Percentiles rank a stretch among this genome's conserved stretches.
These are phyloP conservation scores for Chrysomela aeneicollis DNA, from an alignment of 2,888 invertebrate species.

Conservation along the genomic window DNA sequence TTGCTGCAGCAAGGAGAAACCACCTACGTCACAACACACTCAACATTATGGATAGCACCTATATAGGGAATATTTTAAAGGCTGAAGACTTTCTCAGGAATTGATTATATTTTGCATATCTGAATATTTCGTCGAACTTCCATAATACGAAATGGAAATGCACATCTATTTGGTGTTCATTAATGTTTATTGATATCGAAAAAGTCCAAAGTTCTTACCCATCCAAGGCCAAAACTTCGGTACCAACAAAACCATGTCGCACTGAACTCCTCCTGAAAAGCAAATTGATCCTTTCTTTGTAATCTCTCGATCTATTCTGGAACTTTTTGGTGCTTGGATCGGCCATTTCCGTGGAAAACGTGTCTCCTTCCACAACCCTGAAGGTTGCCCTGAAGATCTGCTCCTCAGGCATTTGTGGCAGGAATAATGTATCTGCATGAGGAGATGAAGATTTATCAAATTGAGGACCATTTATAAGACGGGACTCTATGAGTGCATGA, in stretches of 20 bases:
- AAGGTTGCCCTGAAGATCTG: conserved; percentile 86
- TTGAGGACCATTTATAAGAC: too few species aligned
- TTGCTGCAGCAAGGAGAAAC: too few species aligned
- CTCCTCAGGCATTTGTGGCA: conserved; percentile 76
- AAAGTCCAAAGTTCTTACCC: conserved; percentile 67
- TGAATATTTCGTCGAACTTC: too few species aligned
- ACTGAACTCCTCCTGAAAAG: conserved; percentile 78
- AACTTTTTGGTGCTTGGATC: conserved; percentile 75
- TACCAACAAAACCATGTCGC: conserved; percentile 77
- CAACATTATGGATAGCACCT: too few species aligned
- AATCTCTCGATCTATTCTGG: conserved; percentile 75
- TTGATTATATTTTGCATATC: too few species aligned
- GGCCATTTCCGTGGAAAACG: conserved; percentile 72
- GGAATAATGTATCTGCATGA: conserved; percentile 76
- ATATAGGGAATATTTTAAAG: too few species aligned
- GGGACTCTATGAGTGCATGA: too few species aligned
- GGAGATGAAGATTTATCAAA: too few species aligned
- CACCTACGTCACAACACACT: too few species aligned
- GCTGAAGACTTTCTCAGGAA: too few species aligned
- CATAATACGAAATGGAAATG: too few species aligned
- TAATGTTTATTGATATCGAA: neutral
- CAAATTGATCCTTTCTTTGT: conserved; percentile 78
- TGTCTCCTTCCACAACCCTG: conserved; percentile 74
- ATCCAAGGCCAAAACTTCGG: conserved; percentile 85
- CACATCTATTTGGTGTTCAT: too few species aligned